Evolutionary conservation across 2,113 vertebrate species (phyloP).

Genomic region (Myocastor coypus): DNA sequence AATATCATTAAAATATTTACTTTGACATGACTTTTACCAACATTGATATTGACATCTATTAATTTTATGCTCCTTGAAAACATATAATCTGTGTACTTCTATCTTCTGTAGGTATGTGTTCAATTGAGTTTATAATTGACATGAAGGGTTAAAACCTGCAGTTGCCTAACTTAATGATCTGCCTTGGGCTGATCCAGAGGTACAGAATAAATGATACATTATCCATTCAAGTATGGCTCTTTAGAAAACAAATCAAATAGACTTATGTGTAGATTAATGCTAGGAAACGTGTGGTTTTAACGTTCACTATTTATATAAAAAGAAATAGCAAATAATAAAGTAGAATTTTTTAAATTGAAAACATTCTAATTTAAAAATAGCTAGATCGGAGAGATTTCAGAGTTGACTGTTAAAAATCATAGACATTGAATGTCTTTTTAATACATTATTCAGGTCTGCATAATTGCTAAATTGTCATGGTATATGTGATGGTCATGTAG

Average conservation of each 20-base stretch:
- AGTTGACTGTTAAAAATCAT: background rate
- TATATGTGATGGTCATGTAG: background rate
- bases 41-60: background rate
- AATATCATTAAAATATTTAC: background rate
- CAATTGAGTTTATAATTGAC: background rate
- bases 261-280: background rate
- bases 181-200: background rate
- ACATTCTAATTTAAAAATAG: background rate
- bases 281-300: background rate
- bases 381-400: background rate
- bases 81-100: background rate
- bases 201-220: background rate
- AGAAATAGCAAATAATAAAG: background rate
- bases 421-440: background rate
- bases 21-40: background rate
- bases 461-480: background rate
- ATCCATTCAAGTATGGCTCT: background rate
- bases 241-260: background rate
- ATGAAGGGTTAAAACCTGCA: background rate
- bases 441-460: background rate
- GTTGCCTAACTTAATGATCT: background rate
- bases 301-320: background rate
- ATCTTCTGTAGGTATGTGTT: background rate
- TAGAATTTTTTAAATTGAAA: conserved; percentile 21
- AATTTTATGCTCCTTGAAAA: background rate